Base-by-base conservation (phyloP, 2,888 invertebrate species). In the Nycteola revayana region DNA sequence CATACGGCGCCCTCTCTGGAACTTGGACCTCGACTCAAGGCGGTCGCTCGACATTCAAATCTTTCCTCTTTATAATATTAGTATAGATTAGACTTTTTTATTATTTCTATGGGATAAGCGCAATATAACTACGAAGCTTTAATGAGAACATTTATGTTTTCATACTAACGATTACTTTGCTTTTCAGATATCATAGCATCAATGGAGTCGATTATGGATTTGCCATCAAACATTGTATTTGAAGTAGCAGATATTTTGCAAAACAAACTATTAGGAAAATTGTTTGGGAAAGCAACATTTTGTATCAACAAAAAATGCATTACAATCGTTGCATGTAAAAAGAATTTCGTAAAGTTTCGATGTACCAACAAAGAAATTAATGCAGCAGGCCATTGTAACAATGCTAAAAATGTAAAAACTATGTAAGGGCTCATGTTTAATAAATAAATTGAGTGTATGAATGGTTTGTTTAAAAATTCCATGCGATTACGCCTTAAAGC, bases 241-340 rank as follows among this genome's bases (percentile, higher is more conserved):
- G 80, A 85, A 66, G 70, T 82, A 27, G 79, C 86, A n/a, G 83
- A 86, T 23, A 83, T 83, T 34, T 57, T 87, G 44, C 72, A 85
- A 60, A 74, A 81, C 21, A 82, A 77, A 63, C 70, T 87, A 75
- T 51, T 71, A 28, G 84, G 84, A 3, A 83, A 82, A 44, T 43
- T 85, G 37, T 86, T 72, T 46, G 87, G 87, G 14, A 87, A 85
- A 49, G 73, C 72, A 26, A 86, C 87, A 6, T 58, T 88, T 28
- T 87, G 87, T 39, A 81, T 85, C 21, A 71, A 58, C 41, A 41
- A 68, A 4, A 88, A 87, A 59, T 88, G 88, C 43, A 72, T 75
- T 9, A 79, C 75, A 11, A 77, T 86, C 27, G 59, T 62, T 8
- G 64, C 76, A 24, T 65, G 66, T 9, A 85, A 83, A 55, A 88